Conservation (phyloP, 1,140 invertebrate genomes). For the Calliopsis andreniformis region DNA sequence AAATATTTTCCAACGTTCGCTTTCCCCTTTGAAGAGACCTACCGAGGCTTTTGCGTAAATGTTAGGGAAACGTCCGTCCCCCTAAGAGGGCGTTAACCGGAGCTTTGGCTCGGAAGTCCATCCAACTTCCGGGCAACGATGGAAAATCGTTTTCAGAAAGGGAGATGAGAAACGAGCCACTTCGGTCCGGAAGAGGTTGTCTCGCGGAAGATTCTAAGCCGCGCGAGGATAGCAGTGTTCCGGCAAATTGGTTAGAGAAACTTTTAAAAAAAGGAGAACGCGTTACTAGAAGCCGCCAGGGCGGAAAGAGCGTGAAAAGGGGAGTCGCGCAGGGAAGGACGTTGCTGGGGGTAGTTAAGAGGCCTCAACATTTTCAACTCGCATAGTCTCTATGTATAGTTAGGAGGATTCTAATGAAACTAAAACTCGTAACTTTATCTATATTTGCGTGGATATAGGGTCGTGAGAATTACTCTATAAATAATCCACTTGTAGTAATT, state of each 20-base stretch:
- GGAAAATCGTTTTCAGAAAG: no score
- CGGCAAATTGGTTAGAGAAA: constrained; percentile 26
- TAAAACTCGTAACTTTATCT: no score
- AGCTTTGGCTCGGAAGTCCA: neutral
- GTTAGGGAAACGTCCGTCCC: neutral
- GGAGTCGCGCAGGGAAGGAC: constrained; percentile 4
- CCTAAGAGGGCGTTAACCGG: neutral
- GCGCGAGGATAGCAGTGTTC: neutral
- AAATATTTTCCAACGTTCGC: neutral
- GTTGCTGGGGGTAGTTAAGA: constrained; percentile 46
- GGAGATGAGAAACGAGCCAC: neutral
- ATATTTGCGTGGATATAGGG: no score
- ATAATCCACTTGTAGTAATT: no score
- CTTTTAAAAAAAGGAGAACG: constrained; percentile 14
- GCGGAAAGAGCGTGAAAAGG: constrained; percentile 24
- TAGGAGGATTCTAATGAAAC: no score
- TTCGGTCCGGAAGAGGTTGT: neutral
- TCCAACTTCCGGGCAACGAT: neutral
- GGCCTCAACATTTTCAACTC: constrained; percentile 28
- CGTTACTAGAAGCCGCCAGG: constrained; percentile 34
- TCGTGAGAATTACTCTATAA: no score
- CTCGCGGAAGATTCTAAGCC: neutral
- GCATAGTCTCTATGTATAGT: neutral
- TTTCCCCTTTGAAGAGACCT: neutral
- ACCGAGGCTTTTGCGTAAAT: neutral